Evolutionary conservation across 2,797 vertebrate species (phyloP).

Genomic region (Sylvia borin): DNA sequence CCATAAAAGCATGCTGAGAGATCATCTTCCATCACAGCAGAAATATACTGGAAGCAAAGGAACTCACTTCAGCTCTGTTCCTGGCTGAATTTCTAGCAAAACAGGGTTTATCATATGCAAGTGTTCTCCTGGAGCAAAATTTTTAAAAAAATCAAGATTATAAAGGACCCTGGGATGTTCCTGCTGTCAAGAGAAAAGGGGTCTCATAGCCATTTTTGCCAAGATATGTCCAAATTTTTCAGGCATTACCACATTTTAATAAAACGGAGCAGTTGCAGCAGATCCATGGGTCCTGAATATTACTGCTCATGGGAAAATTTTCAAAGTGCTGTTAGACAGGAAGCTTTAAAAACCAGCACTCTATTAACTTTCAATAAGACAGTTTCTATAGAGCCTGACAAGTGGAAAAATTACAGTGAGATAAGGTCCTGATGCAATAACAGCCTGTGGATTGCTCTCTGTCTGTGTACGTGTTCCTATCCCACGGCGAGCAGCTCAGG

Average conservation of each 20-base stretch:
- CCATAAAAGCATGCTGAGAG: slow-evolving; percentile 65
- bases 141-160: neutral
- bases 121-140: neutral
- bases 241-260: slow-evolving; percentile 3
- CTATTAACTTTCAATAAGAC: neutral
- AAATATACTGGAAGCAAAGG: slow-evolving; percentile 42
- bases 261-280: neutral
- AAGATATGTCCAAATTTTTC: neutral
- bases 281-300: neutral
- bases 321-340: neutral
- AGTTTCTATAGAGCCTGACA: neutral
- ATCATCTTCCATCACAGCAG: slow-evolving; percentile 34
- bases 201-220: neutral
- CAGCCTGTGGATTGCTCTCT: neutral
- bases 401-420: neutral
- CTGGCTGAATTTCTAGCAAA: neutral
- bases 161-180: neutral
- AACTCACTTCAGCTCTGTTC: neutral
- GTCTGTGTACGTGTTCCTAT: neutral
- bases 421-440: neutral
- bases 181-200: neutral
- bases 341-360: neutral
- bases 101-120: neutral
- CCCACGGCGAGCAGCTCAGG: neutral
- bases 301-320: neutral